Evolutionary conservation across 2,797 vertebrate genomes (phyloP), one percentile per base, ranked within the genome.

Genomic region (Mormyrops attenuatus): DNA sequence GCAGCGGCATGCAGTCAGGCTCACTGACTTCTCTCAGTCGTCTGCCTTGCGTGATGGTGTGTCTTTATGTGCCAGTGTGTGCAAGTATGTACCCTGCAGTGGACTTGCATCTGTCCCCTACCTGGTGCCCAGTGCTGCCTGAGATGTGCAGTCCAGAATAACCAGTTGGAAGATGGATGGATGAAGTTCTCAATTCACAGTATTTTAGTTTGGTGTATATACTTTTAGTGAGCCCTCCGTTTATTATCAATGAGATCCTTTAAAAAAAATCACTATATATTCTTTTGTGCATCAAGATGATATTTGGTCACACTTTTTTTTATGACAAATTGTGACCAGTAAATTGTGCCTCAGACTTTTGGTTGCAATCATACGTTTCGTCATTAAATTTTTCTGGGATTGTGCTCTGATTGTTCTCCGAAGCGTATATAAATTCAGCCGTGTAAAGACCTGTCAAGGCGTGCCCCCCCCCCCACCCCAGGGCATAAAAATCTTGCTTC

Each of bases 401-500:
- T 66, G 63, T 66, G 44, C n/a, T n/a, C 20, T 50, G 17, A 41
- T 49, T 47, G 17, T 84, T 5, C 80, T 49, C 44, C 7, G 1
- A 49, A 47, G 13, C 1, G 0, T 20, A 49, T 49, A 20, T 44
- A 84, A 38, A 5, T 82, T 20, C 44, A 82, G 20, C 88, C 41
- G 3, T 3, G 20, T 85, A 49, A 22, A 52, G 49, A 85, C 49
- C 11, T 85, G 85, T 52, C 50, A 26, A 55, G 50, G 85, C 50
- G 26, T 20, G 5, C 0, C 55, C 55, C 13, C 34, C 13, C 5
- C 15, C 84, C 13, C 3, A 0, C 17, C 30, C 55, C 4, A 17
- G 84, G 82, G 30, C 55, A 15, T 91, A 82, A 86, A 60, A 66
- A 34, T 85, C 50, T 66, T 30, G 22, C 55, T 34, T 38, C 77